These are phyloP conservation scores for Holothuria leucospilota DNA, from an alignment of 53 echinoderm and acorn worm species.

Conservation along the genomic window DNA sequence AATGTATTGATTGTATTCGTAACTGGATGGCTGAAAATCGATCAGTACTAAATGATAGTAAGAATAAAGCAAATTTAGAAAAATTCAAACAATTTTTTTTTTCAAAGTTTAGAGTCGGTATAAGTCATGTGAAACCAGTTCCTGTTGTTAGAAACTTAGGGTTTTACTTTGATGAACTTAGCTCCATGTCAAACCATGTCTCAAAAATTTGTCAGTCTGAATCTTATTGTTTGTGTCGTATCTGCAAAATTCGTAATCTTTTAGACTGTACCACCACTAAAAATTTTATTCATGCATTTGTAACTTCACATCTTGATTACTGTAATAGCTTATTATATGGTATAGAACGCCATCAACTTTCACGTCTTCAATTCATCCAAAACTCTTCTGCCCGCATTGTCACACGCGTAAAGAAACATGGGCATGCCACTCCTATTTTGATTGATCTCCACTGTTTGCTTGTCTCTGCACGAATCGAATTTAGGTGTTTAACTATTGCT, in stretches of 20 bases:
- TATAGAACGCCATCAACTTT: no score
- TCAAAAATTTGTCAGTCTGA: slow-evolving; percentile 10
- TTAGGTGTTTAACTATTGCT: no score
- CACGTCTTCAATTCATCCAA: no score
- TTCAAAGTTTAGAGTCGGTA: not conserved
- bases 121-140: not conserved
- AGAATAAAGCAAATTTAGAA: slow-evolving; percentile 2
- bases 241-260: not conserved
- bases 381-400: no score
- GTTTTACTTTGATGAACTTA: not conserved
- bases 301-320: not conserved
- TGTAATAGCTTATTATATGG: not conserved
- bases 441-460: no score
- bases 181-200: not conserved
- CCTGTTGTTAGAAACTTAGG: slow-evolving; percentile 9
- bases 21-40: slow-evolving; percentile 17
- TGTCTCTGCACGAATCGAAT: no score
- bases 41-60: not conserved
- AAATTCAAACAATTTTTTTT: not conserved
- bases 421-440: no score
- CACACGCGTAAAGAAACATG: no score
- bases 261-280: not conserved
- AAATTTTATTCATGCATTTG: not conserved
- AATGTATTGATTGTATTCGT: slow-evolving; percentile 2
- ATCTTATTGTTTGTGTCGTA: not conserved